phyloP scores from a whole-genome alignment of 1,140 invertebrate genomes.

The Druon quercuslanigerum region DNA sequence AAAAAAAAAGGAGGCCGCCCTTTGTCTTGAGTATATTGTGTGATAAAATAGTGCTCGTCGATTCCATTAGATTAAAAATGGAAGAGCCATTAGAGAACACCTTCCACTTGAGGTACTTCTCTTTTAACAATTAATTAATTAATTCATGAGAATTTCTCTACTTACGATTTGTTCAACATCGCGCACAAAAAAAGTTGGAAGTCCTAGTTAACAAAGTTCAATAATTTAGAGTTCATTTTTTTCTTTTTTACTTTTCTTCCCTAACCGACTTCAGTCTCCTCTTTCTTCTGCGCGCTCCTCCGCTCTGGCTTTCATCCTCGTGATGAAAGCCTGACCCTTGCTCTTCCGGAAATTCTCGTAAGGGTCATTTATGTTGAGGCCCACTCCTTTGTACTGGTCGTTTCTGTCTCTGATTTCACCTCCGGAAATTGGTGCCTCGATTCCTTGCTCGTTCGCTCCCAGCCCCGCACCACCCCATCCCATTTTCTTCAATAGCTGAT shows the following conservation, averaged over 20 bases:
- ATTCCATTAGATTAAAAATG: slow-evolving; percentile 7
- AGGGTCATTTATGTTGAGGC: slow-evolving; percentile 93
- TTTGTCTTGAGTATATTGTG: slow-evolving; percentile 28
- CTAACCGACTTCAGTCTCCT: slow-evolving; percentile 67
- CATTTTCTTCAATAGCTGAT: slow-evolving; percentile 97
- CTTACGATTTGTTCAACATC: slow-evolving; percentile 18
- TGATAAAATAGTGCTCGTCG: slow-evolving; percentile 24
- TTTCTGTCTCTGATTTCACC: slow-evolving; percentile 93
- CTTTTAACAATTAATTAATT: slow-evolving; percentile 18
- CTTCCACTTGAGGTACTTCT: neutral
- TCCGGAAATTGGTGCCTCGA: slow-evolving; percentile 93
- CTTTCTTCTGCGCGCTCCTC: slow-evolving; percentile 84
- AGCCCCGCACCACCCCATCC: slow-evolving; percentile 94
- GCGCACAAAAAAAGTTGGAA: neutral
- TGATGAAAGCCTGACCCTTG: slow-evolving; percentile 97
- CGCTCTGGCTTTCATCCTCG: slow-evolving; percentile 94
- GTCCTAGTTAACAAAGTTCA: neutral
- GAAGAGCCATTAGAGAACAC: slow-evolving; percentile 24
- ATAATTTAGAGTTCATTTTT: slow-evolving; percentile 29
- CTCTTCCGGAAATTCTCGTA: slow-evolving; percentile 98
- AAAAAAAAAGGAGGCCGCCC: neutral
- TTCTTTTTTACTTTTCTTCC: no score
- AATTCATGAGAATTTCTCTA: slow-evolving; percentile 8
- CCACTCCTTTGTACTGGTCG: slow-evolving; percentile 95
- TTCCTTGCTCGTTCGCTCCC: slow-evolving; percentile 94